Base-by-base conservation (phyloP, 2,113 vertebrate genomes). In the Myiopsitta monachus region DNA sequence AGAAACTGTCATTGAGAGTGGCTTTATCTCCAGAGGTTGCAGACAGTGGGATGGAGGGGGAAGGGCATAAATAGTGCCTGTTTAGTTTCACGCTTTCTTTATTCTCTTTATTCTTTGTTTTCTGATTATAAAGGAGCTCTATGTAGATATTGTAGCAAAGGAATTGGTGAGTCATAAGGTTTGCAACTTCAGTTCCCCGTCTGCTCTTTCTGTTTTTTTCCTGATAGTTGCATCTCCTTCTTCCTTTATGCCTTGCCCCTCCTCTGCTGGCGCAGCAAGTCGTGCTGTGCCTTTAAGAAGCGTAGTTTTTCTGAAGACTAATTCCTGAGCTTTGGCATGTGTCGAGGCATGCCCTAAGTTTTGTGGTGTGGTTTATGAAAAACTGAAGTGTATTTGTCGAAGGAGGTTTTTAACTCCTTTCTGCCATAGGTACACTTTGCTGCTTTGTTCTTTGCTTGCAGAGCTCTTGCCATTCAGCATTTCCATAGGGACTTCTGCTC, bases 321-420 rank as follows among this genome's bases (percentile, higher is more conserved):
- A 87, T 93, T 92, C 86, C 92, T 87, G 39, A 87, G 77, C 88
- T 83, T 69, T 89, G 92, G 94, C 83, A 94, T 87, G 38, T 96
- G 94, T 91, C 49, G 62, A 89, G 94, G 83, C 96, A 91, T 94
- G 95, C 78, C 92, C 54, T 46, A 5, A 59, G 47, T 88, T 92
- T 61, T 91, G 80, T 90, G 74, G 47, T 69, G 52, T 63, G 64
- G 52, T 66, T 87, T 62, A 66, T 87, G 84, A 70, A 85, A 92
- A 92, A 62, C 63, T 79, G 10, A 86, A 87, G 54, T 57, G 51
- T 46, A 7, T 92, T 94, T 75, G 31, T 77, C 38, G 74, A 23
- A 41, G 80, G 77, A 87, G 69, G 17, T 44, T 93, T 96, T 95
- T 75, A 91, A 93, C 85, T 87, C 83, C 52, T 94, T 88, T 92